These are phyloP conservation scores for Girardinichthys multiradiatus DNA, from an alignment of 2,113 vertebrate species.

Conservation along the genomic window DNA sequence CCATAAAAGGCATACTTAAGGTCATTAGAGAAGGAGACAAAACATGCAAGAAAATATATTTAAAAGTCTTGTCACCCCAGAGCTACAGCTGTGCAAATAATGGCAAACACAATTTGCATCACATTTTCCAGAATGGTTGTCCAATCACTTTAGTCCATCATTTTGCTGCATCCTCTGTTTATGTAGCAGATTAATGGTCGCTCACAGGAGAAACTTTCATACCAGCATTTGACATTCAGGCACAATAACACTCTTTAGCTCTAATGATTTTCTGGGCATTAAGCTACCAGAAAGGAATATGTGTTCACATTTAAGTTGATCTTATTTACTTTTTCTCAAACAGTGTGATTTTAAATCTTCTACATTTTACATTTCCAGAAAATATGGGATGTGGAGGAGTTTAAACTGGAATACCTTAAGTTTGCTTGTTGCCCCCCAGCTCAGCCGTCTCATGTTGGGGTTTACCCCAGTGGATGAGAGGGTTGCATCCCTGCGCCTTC, in stretches of 20 bases:
- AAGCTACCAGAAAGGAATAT: neutral
- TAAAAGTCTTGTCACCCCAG: neutral
- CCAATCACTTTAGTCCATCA: neutral
- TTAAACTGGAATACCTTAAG: too few relatives aligned
- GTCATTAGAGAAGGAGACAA: constrained; percentile 4
- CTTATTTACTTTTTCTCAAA: neutral
- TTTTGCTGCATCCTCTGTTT: neutral
- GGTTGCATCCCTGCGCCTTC: too few relatives aligned
- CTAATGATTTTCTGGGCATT: neutral
- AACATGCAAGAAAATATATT: neutral
- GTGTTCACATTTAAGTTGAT: neutral
- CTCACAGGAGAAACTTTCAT: neutral
- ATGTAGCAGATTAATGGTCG: neutral
- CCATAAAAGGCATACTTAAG: too few relatives aligned
- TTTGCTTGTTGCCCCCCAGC: too few relatives aligned
- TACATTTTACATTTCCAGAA: too few relatives aligned
- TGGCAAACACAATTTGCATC: neutral
- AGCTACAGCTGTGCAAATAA: neutral
- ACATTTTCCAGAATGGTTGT: constrained; percentile 4
- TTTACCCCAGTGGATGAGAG: too few relatives aligned
- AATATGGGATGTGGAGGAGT: too few relatives aligned
- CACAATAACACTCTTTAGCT: neutral
- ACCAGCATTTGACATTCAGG: neutral
- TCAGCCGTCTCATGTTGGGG: too few relatives aligned
- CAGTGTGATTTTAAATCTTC: too few relatives aligned